Base-by-base conservation (phyloP, 1,140 invertebrate species). In the Galendromus occidentalis region DNA sequence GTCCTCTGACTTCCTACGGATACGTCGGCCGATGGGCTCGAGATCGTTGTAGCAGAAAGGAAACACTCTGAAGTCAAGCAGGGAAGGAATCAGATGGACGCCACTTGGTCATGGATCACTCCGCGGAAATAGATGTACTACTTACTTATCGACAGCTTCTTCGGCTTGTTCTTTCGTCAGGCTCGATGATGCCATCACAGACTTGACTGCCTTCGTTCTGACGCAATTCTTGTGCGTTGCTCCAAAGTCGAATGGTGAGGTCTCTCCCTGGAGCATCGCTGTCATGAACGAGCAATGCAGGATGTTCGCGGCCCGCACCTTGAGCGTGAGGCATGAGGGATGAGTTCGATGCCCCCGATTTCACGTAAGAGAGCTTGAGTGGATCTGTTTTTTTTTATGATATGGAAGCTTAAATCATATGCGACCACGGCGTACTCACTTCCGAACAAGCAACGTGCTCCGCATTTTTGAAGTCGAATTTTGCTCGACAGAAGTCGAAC, bases 391-490 rank as follows among this genome's bases (percentile, higher is more conserved):
- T 1, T n/a, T 33, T 12, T 1, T 5, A 1, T 44, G 30, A 66
- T n/a, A 14, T 51, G 9, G 64, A 17, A 39, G 33, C 44, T 25
- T 17, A 7, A 20, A 6, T 44, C 28, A 25, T 14, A 51, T 66
- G 20, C 14, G 1, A 63, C 12, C 33, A 59, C 14, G 64, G 2
- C 44, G 25, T 63, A 70, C 87, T 76, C 68, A 95, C 87, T 80
- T 97, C 93, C 0, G 91, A 91, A 73, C 93, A 97, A 0, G 92
- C 92, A 44, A 97, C 75, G 77, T 97, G 93, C 71, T 94, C 85
- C 65, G 92, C 77, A 74, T 96, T 91, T 69, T 82, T 85, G 69
- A 92, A 88, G 74, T 97, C 85, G 41, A 95, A 73, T 65, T 95
- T 82, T 69, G 91, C 86, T 45, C 83, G 81, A 75, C 92, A 97